Conservation (phyloP, 2,888 invertebrate genomes). For the Xestobium rufovillosum region DNA sequence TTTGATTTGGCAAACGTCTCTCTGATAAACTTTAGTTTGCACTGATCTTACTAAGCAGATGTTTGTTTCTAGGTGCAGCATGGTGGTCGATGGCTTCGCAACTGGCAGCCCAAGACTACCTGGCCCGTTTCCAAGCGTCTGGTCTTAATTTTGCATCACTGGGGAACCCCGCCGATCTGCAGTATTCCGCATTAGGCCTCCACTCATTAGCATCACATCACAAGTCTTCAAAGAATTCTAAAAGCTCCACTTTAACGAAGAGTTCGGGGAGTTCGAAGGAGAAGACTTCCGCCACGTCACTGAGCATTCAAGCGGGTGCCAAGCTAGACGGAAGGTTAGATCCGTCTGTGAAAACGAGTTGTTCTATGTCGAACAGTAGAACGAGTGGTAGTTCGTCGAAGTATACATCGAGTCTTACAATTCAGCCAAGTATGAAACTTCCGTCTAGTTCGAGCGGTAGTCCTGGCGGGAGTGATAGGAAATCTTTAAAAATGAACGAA, state of each 20-base stretch:
- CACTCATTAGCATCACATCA: conserved; percentile 44
- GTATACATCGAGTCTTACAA: conserved; percentile 33
- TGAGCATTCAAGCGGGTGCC: conserved; percentile 21
- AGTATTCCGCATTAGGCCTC: conserved; percentile 50
- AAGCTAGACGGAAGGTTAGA: conserved; percentile 29
- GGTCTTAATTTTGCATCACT: conserved; percentile 64
- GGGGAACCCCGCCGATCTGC: conserved; percentile 52
- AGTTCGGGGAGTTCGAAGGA: conserved; percentile 17
- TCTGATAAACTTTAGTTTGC: no score
- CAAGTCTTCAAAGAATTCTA: conserved; percentile 32
- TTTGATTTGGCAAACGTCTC: no score
- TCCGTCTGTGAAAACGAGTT: conserved; percentile 23
- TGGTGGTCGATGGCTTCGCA: conserved; percentile 92
- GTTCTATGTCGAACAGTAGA: conserved; percentile 30
- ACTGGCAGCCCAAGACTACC: conserved; percentile 81
- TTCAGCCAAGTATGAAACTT: conserved; percentile 35
- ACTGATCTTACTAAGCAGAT: no score
- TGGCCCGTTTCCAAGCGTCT: conserved; percentile 74
- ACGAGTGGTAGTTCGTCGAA: conserved; percentile 35
- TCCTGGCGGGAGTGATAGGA: conserved; percentile 43
- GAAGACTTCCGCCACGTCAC: conserved; percentile 23
- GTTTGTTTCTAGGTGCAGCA: conserved; percentile 64
- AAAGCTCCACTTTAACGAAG: conserved; percentile 27
- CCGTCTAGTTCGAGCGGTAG: conserved; percentile 24
- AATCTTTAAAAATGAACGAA: conserved; percentile 38